These are phyloP conservation scores for Mythimna lalbum DNA, from an alignment of 2,888 invertebrate genomes.

Conservation along the genomic window DNA sequence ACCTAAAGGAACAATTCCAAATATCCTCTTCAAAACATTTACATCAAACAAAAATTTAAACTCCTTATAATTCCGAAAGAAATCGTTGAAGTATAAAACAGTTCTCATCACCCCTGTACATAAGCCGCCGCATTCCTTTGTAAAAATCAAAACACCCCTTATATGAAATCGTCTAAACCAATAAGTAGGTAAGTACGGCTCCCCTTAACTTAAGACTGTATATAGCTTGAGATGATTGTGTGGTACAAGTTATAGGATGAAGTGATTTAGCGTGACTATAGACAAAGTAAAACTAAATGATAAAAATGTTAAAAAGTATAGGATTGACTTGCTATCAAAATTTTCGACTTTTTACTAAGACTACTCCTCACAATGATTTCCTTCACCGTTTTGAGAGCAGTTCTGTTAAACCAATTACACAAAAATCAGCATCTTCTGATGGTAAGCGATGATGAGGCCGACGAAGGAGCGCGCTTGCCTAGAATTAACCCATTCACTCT, in stretches of 20 bases:
- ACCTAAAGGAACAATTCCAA: background rate
- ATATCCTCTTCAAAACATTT: background rate
- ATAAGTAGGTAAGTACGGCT: conserved; percentile 75
- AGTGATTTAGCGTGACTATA: background rate
- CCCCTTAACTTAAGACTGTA: conserved; percentile 70
- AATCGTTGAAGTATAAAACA: conserved; percentile 41
- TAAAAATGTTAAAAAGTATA: too few relatives aligned
- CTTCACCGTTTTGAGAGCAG: too few relatives aligned
- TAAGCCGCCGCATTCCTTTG: conserved; percentile 70
- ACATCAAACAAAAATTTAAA: conserved; percentile 41
- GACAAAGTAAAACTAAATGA: background rate
- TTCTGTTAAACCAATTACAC: too few relatives aligned
- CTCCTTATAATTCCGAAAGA: conserved; percentile 30
- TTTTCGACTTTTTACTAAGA: too few relatives aligned
- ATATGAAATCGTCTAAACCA: conserved; percentile 75
- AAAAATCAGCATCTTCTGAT: too few relatives aligned
- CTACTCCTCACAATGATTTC: too few relatives aligned
- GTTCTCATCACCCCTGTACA: conserved; percentile 40
- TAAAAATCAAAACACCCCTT: conserved; percentile 72
- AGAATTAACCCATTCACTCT: too few relatives aligned
- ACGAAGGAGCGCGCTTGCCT: too few relatives aligned
- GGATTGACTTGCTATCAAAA: too few relatives aligned
- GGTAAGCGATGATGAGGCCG: too few relatives aligned
- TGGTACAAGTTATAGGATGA: conserved; percentile 50
- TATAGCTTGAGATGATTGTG: conserved; percentile 43